These are phyloP conservation scores for Elysia crispata DNA, from an alignment of 2,888 invertebrate genomes.

Conservation along the genomic window DNA sequence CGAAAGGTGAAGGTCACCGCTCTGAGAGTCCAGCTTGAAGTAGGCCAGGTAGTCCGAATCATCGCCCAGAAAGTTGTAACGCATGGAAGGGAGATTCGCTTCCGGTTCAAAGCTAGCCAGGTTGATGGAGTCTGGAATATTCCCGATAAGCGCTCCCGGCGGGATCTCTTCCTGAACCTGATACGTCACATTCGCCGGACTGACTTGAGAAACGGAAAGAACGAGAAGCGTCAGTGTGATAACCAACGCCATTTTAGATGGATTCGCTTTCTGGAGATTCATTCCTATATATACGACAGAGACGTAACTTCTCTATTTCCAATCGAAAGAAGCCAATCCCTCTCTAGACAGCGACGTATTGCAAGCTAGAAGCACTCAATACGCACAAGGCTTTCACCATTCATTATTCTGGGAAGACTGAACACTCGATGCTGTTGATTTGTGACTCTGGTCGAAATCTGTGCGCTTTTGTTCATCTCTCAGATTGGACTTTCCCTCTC, in stretches of 20 bases:
- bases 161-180: slow-evolving; percentile 50
- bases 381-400: too few relatives aligned
- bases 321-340: too few relatives aligned
- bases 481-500: too few relatives aligned
- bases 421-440: too few relatives aligned
- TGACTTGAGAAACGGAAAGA: neutral
- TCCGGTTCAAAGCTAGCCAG: slow-evolving; percentile 55
- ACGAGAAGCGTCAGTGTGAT: neutral
- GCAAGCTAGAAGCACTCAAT: too few relatives aligned
- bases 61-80: slow-evolving; percentile 63
- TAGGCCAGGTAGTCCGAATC: slow-evolving; percentile 54
- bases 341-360: too few relatives aligned
- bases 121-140: slow-evolving; percentile 63
- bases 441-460: too few relatives aligned
- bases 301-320: too few relatives aligned
- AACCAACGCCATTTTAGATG: neutral
- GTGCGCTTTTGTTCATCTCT: too few relatives aligned
- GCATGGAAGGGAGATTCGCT: slow-evolving; percentile 55
- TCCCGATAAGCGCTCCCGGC: slow-evolving; percentile 58
- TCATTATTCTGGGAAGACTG: too few relatives aligned
- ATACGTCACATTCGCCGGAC: slow-evolving; percentile 44
- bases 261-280: too few relatives aligned
- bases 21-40: slow-evolving; percentile 62
- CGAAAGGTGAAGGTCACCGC: slow-evolving; percentile 59
- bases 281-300: too few relatives aligned